phyloP scores from a whole-genome alignment of 1,140 invertebrate species.

The Aphidius ervi region DNA sequence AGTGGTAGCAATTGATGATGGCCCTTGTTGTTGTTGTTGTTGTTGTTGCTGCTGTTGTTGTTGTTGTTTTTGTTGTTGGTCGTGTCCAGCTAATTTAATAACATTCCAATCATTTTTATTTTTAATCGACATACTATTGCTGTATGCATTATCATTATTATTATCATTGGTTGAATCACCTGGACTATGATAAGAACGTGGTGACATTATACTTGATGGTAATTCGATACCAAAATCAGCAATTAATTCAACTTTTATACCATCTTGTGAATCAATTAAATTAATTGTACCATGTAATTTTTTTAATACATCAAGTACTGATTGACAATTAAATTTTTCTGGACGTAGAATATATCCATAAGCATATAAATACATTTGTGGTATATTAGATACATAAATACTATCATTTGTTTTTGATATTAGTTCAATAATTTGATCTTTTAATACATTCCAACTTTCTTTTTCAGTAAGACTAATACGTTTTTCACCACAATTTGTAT shows the following conservation, averaged over 20 bases:
- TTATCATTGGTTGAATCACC: too few species aligned
- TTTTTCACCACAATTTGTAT: constrained; percentile 56
- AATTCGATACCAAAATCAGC: constrained; percentile 31
- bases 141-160: too few species aligned
- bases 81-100: too few species aligned
- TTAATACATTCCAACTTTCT: constrained; percentile 56
- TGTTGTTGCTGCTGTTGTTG: too few species aligned
- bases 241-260: constrained; percentile 42
- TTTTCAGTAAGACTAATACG: constrained; percentile 56
- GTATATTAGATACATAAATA: constrained; percentile 50
- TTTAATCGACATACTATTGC: too few species aligned
- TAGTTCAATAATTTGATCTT: constrained; percentile 56
- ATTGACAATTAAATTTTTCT: constrained; percentile 54
- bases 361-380: constrained; percentile 53
- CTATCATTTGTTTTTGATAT: constrained; percentile 47
- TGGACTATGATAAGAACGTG: too few species aligned
- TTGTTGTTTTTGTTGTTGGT: too few species aligned
- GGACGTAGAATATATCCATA: constrained; percentile 61
- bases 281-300: constrained; percentile 54
- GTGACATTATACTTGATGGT: too few species aligned
- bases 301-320: constrained; percentile 54
- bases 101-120: too few species aligned
- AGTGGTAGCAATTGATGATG: too few species aligned
- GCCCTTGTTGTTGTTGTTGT: constrained; percentile 30
- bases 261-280: constrained; percentile 44